Conservation (phyloP, 1,140 invertebrate species). For the Megathymus violae region DNA sequence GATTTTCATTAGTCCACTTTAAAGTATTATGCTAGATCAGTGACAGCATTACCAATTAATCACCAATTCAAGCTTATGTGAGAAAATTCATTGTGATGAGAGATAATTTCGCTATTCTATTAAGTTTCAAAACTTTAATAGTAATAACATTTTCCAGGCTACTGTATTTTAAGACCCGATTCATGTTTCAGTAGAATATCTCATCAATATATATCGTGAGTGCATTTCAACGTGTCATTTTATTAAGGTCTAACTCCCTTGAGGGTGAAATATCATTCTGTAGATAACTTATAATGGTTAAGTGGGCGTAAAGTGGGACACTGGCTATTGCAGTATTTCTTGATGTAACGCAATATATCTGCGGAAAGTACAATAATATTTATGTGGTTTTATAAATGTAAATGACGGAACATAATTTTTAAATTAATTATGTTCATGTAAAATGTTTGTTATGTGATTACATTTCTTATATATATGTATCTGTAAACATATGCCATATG, state of each 20-base stretch:
- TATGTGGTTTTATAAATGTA: constrained; percentile 9
- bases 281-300: constrained; percentile 33
- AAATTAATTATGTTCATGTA: too few species aligned
- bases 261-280: constrained; percentile 29
- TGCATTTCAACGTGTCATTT: constrained; percentile 32
- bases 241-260: constrained; percentile 29
- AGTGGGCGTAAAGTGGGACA: constrained; percentile 33
- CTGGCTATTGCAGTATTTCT: constrained; percentile 34
- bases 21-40: too few species aligned
- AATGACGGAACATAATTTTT: too few species aligned
- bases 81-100: too few species aligned
- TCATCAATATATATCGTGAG: constrained; percentile 29
- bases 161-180: background rate
- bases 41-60: too few species aligned
- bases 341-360: constrained; percentile 27
- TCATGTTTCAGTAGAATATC: constrained; percentile 19
- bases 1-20: too few species aligned
- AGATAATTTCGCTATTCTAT: too few species aligned
- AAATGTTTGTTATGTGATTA: too few species aligned
- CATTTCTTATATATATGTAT: too few species aligned
- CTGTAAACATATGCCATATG: too few species aligned
- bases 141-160: constrained; percentile 3
- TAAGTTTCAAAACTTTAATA: too few species aligned
- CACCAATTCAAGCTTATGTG: too few species aligned
- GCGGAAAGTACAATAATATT: constrained; percentile 3